Base-by-base conservation (phyloP, 2,797 vertebrate genomes). In the Melanotaenia trifasciata region DNA sequence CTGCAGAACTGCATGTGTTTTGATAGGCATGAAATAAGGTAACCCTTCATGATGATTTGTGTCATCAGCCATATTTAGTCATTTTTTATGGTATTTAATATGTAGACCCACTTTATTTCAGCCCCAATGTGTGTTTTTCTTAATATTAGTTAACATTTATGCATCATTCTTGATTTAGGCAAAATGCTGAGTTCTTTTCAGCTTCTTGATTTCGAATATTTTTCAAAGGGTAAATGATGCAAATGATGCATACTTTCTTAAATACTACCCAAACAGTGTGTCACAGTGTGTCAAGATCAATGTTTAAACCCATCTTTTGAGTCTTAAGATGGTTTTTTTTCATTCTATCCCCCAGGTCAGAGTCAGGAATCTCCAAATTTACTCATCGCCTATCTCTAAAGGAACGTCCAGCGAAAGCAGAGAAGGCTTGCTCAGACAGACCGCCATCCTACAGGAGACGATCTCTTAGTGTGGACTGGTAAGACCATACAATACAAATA, bases 391-490 rank as follows among this genome's bases (percentile, higher is more conserved):
- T 96, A 47, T 96, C 96, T 5, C 90, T 96, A 77, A 97, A 96
- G 86, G 96, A 97, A 83, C 96, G 95, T 64, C 95, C 95, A 38
- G 84, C 92, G 74, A 97, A 96, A 87, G 89, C 94, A 72, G 95
- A 96, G 84, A 96, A 94, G 91, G 92, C 93, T 16, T 76, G 84
- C 1, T 67, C 53, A 3, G 94, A 95, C 83, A 74, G 94, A 89
- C 94, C 92, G 72, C 78, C 90, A 33, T 88, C 93, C 80, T 96
- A 95, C 91, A 93, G 96, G 88, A 94, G 95, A 91, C 93, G 96
- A 79, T 96, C 96, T 75, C 95, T 97, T 54, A 97, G 96, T 81
- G 91, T 96, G 85, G 96, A 97, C 94, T 97, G 96, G 96, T 96
- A 94, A 94, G 94, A 89, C 72, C 24, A 30, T 38, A 62, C 6